Base-by-base conservation (phyloP, 2,797 vertebrate species). In the Alfaro cultratus region DNA sequence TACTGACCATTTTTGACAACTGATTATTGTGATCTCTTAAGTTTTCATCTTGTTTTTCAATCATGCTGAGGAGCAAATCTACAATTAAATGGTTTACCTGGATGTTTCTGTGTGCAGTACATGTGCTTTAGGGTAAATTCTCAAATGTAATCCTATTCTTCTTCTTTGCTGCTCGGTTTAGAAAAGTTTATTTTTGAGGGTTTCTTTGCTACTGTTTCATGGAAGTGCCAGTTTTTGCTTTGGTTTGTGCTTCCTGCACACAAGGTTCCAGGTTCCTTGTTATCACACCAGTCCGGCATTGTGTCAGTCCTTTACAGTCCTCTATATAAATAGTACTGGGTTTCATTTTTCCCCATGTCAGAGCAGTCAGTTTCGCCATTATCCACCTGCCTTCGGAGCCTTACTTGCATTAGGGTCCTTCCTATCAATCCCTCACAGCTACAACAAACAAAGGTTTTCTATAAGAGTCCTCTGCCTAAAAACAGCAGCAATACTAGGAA, bases 351-450 rank as follows among this genome's bases (percentile, higher is more conserved):
- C 7, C 7, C n/a, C 68, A 45, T 72, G 43, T 72, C 68, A 46
- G 43, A 72, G 43, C 43, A 46, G 41, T 46, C 68, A 46, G 68
- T 72, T 46, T 46, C 13, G 4, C 26, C 13, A 72, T 72, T 46
- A 72, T 46, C n/a, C 68, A 46, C 41, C 68, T 72, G 41, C 68
- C 68, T 46, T 72, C 16, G 68, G 68, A 46, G 68, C 41, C 43
- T 46, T 29, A 18, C 68, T 72, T 46, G 39, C 11, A 15, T 43
- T 43, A 45, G 43, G 41, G 43, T 29, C 23, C 39, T 70, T 43
- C 41, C 41, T 45, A 70, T 34, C 67, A 70, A 70, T 72, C 43
- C 68, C 68, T 72, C 26, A 46, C 41, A 72, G 68, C 41, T 46
- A 16, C 43, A 72, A 72, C 41, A 72, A 46, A 72, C 68, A 46